Base-by-base conservation (phyloP, 2,888 invertebrate species). In the Synanthedon myopaeformis region DNA sequence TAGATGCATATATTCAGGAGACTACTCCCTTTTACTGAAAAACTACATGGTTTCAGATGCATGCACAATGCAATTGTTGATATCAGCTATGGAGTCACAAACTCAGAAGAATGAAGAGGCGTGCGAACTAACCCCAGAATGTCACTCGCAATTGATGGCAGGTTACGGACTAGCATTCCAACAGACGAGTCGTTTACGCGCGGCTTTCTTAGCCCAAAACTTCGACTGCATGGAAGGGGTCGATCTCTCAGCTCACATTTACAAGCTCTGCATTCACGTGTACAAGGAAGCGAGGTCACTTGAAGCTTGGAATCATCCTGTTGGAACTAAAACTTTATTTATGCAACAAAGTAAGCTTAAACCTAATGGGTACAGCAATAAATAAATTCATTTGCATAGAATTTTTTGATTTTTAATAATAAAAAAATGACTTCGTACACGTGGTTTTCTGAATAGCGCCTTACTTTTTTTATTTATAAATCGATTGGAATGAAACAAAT, bases 201-300 rank as follows among this genome's bases (percentile, higher is more conserved):
- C 84, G 0, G 77, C 76, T 5, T 58, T 68, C 1, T 58, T 87
- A 4, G 74, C 82, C 1, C 74, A 78, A 17, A 59, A 81, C 3
- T 87, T 87, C 54, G 85, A 86, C 51, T 87, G 86, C 55, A 72
- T 85, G 69, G 84, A 84, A 51, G 77, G 75, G 6, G 56, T 79
- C 2, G 87, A 87, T 54, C 58, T 84, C 0, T 61, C 74, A 1
- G 84, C 87, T 1, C 76, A 80, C 35, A 82, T 87, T 55, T 86
- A 86, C 60, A 86, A 85, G 59, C 67, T 84, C 1, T 87, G 87
- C 61, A 82, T 85, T 54, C 85, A 86, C 57, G 75, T 82, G 41
- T 86, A 87, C 55, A 87, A 86, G 57, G 87, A 87, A 62, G 66
- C 87, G 0, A 86, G 84, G 57, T 86, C 87, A 0, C 59, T 87